phyloP scores from a whole-genome alignment of 2,888 invertebrate genomes.

The Sclerodermus sp. region DNA sequence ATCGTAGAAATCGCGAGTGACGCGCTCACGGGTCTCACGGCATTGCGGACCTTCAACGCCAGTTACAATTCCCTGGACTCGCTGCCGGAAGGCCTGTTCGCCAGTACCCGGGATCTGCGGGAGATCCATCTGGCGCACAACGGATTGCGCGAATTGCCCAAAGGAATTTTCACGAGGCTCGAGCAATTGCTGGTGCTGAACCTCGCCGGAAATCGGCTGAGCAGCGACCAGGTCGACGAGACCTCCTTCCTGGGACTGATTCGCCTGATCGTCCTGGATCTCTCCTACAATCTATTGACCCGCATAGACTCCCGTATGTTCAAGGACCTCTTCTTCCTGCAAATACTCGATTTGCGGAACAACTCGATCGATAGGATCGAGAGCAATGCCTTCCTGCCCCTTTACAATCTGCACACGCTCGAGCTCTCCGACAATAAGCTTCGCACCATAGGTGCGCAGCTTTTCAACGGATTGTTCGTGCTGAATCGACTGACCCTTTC shows the following conservation, averaged over 20 bases:
- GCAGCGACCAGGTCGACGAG: conserved; percentile 81
- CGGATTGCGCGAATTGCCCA: conserved; percentile 78
- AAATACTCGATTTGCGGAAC: conserved; percentile 82
- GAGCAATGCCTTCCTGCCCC: conserved; percentile 82
- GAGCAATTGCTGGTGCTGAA: conserved; percentile 84
- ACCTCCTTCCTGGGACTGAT: conserved; percentile 84
- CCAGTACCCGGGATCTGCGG: conserved; percentile 76
- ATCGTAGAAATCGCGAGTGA: conserved; percentile 78
- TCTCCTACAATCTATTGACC: conserved; percentile 84
- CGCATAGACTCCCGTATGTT: conserved; percentile 82
- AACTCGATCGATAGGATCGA: conserved; percentile 88
- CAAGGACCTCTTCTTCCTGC: conserved; percentile 82
- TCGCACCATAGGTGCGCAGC: conserved; percentile 76
- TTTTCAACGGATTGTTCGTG: conserved; percentile 83
- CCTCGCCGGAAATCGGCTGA: conserved; percentile 81
- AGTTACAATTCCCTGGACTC: conserved; percentile 82
- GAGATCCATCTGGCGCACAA: conserved; percentile 86
- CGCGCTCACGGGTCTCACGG: conserved; percentile 76
- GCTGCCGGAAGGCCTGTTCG: conserved; percentile 80
- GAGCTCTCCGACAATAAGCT: conserved; percentile 87
- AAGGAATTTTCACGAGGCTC: conserved; percentile 79
- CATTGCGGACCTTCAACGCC: conserved; percentile 80
- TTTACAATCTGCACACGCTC: conserved; percentile 86
- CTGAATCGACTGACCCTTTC: conserved; percentile 82
- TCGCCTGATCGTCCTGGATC: conserved; percentile 79